These are phyloP conservation scores for Xanthorhoe spadicearia DNA, from an alignment of 2,888 invertebrate species.

Conservation along the genomic window DNA sequence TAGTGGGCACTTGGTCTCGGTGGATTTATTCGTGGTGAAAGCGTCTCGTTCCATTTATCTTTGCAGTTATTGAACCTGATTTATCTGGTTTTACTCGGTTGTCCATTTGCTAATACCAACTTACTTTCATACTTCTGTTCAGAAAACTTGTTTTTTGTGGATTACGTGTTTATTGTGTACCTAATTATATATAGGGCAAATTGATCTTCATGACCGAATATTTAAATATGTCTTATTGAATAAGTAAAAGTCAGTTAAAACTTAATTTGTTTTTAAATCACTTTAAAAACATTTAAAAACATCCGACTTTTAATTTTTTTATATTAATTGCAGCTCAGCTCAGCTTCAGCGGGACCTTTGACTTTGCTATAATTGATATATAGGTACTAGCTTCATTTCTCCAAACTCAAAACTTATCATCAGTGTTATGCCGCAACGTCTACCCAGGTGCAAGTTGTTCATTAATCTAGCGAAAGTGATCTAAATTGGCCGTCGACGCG, in stretches of 20 bases:
- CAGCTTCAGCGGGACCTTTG: too few species aligned
- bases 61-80: not conserved
- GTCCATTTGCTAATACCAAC: not conserved
- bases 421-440: constrained; percentile 1
- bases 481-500: constrained; percentile 34
- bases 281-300: too few species aligned
- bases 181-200: too few species aligned
- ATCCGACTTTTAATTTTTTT: too few species aligned
- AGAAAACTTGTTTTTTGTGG: not conserved
- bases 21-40: constrained; percentile 25
- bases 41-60: constrained; percentile 10
- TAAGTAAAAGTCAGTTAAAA: too few species aligned
- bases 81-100: not conserved
- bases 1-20: constrained; percentile 22
- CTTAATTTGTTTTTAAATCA: too few species aligned
- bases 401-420: not conserved
- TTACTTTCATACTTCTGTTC: not conserved
- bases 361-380: too few species aligned
- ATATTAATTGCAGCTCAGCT: too few species aligned
- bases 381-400: too few species aligned
- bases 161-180: too few species aligned
- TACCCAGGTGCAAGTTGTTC: constrained; percentile 37
- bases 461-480: constrained; percentile 61
- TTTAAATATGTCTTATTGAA: too few species aligned
- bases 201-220: too few species aligned